Base-by-base conservation (phyloP, 2,797 vertebrate genomes). In the Pitangus sulphuratus region DNA sequence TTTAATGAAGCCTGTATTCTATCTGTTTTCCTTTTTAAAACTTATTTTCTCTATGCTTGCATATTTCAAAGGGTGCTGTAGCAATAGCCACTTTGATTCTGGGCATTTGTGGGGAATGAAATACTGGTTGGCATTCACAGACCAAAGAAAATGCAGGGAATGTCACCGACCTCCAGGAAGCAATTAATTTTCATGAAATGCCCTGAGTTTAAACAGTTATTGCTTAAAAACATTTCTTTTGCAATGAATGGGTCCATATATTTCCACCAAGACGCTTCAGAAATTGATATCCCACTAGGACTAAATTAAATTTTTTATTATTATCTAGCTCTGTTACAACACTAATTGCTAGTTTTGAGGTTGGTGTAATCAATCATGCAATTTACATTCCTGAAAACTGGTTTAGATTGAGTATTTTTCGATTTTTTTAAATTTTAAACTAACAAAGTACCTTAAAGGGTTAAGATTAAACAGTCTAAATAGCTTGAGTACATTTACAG, bases 201-300 rank as follows among this genome's bases (percentile, higher is more conserved):
- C 60, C 62, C 60, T 47, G 44, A 70, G 58, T 96, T 97, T 94
- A 74, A 95, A 80, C 91, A 90, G 47, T 71, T 89, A 90, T 28
- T 95, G 85, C 93, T 93, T 93, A 91, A 95, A 96, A 96, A 35
- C 60, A 88, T 31, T 94, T 95, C 44, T 94, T 96, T 90, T 77
- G 91, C 87, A 91, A 86, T 95, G 89, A 95, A 95, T 57, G 45
- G 77, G 35, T 66, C 80, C 85, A 96, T 91, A 90, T 82, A 96
- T 94, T 96, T 96, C 95, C 86, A 72, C 74, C 74, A 94, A 82
- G 89, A 91, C 62, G 88, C 47, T 95, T 82, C 69, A 88, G 77
- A 95, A 95, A 93, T 50, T 79, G 85, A 96, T 91, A 93, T 56
- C 85, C 87, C 74, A 91, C 94, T 68, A 91, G 77, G 91, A 86